These are phyloP conservation scores for Caenorhabditis wallacei DNA, from an alignment of 2,888 invertebrate species.

Conservation along the genomic window DNA sequence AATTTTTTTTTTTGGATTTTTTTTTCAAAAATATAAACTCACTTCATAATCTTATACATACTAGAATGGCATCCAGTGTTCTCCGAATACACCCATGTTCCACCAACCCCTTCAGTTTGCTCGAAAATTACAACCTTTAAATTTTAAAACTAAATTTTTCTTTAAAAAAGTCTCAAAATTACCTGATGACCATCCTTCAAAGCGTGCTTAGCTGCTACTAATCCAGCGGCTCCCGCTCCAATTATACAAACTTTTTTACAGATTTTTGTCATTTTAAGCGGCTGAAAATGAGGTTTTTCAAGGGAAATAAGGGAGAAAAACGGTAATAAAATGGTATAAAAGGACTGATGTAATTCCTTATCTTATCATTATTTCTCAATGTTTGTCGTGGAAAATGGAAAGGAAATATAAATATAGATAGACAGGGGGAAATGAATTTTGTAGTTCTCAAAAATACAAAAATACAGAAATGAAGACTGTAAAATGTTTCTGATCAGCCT, in stretches of 20 bases:
- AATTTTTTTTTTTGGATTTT: background rate
- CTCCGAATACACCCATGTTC: conserved; percentile 89
- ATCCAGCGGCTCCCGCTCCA: conserved; percentile 93
- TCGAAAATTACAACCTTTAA: conserved; percentile 88
- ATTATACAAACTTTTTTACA: conserved; percentile 88
- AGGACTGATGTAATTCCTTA: conserved; percentile 13
- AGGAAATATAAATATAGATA: too few species aligned
- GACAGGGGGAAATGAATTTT: background rate
- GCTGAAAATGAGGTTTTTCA: background rate
- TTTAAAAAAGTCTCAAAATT: background rate
- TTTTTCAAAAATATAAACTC: conserved; percentile 76
- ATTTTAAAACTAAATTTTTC: too few species aligned
- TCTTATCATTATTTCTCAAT: background rate
- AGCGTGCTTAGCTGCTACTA: conserved; percentile 71
- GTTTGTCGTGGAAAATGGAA: conserved; percentile 19
- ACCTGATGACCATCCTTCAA: conserved; percentile 61
- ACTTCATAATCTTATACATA: conserved; percentile 94
- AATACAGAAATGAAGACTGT: too few species aligned
- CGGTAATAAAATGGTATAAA: too few species aligned
- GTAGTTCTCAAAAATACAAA: too few species aligned
- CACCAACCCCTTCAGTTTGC: conserved; percentile 89
- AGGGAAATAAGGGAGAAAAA: background rate
- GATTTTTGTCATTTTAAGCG: too few species aligned
- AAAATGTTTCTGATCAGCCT: too few species aligned
- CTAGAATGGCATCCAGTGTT: conserved; percentile 87